These are phyloP conservation scores for Trogon melanurus DNA, from an alignment of 2,113 vertebrate genomes.

Conservation along the genomic window DNA sequence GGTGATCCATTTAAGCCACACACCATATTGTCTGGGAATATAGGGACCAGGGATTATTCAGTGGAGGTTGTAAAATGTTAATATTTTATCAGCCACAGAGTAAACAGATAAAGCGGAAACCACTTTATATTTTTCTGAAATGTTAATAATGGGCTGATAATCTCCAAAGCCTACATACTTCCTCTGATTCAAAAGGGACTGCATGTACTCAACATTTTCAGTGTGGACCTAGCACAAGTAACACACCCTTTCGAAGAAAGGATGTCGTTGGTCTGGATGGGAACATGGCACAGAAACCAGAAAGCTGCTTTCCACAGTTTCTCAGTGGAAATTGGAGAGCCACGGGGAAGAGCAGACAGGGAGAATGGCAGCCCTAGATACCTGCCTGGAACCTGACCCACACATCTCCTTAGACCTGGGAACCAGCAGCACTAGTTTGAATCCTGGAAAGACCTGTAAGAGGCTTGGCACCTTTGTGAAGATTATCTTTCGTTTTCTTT, in stretches of 20 bases:
- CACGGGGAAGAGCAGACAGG: neutral
- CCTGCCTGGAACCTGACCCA: neutral
- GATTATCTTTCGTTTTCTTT: neutral
- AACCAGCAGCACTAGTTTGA: neutral
- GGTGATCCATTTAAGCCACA: slow-evolving; percentile 39
- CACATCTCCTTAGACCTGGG: neutral
- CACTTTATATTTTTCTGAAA: slow-evolving; percentile 68
- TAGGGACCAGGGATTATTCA: slow-evolving; percentile 56
- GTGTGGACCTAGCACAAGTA: neutral
- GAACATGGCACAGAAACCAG: neutral
- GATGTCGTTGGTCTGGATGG: neutral
- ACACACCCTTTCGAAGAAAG: slow-evolving; percentile 31
- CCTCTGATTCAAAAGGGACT: slow-evolving; percentile 72
- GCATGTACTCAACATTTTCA: slow-evolving; percentile 18
- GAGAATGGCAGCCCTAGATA: neutral
- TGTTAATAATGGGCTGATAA: slow-evolving; percentile 77
- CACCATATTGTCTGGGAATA: slow-evolving; percentile 63
- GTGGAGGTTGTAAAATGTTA: slow-evolving; percentile 62
- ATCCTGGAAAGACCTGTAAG: neutral
- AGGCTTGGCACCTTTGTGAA: neutral
- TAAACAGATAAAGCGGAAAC: slow-evolving; percentile 80
- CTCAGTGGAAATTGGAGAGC: neutral
- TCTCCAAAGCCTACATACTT: slow-evolving; percentile 73
- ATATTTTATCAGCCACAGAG: slow-evolving; percentile 73
- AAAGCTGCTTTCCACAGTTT: neutral